Conservation (phyloP, 2,888 invertebrate species). For the Aleiodes leptofemur region DNA sequence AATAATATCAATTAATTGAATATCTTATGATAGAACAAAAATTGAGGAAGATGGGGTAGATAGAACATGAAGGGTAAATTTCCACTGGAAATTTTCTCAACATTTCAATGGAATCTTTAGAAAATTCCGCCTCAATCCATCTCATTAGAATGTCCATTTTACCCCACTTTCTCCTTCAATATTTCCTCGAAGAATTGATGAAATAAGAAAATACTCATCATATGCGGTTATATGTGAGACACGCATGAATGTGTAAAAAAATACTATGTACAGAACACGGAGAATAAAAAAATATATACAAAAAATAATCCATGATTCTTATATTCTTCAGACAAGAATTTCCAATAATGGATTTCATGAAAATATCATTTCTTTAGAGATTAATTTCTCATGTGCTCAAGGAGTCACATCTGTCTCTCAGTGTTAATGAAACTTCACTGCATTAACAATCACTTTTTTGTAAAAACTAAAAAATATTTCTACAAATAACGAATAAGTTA, state of each 20-base stretch:
- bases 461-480: conserved; percentile 18
- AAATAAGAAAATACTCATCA: conserved; percentile 78
- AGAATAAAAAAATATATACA: conserved; percentile 38
- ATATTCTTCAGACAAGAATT: background rate
- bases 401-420: conserved; percentile 74
- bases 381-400: background rate
- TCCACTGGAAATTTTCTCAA: too few relatives aligned
- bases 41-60: background rate
- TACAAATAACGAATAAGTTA: conserved; percentile 16
- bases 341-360: background rate
- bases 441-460: conserved; percentile 63
- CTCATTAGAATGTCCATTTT: too few relatives aligned
- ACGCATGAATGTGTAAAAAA: conserved; percentile 43
- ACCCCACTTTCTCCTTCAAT: background rate
- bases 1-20: conserved; percentile 8
- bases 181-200: conserved; percentile 7
- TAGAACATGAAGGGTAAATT: too few relatives aligned
- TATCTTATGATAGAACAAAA: background rate
- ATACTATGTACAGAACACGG: conserved; percentile 42
- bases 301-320: conserved; percentile 8
- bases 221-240: conserved; percentile 71
- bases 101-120: too few relatives aligned
- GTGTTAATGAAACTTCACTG: conserved; percentile 70
- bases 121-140: too few relatives aligned
- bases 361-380: background rate